These are phyloP conservation scores for Tipula vernalis DNA, from an alignment of 2,888 invertebrate genomes.

Conservation along the genomic window DNA sequence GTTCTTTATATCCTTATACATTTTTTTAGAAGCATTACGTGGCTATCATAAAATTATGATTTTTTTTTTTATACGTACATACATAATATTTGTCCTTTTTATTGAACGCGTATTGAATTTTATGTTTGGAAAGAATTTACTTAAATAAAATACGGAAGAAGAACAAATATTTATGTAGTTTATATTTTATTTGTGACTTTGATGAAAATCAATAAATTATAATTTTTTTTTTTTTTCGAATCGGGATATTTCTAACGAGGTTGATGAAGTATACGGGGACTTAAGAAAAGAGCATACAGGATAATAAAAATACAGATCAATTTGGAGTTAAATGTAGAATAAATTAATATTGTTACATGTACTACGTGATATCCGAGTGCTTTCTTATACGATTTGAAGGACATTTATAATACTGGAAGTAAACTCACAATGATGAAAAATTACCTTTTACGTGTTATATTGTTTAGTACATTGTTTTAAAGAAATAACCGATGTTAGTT, in stretches of 20 bases:
- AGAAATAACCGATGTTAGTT: no score
- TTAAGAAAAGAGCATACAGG: neutral
- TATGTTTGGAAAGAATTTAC: conserved; percentile 1
- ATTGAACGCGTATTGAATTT: conserved; percentile 10
- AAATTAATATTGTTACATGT: neutral
- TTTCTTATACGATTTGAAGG: no score
- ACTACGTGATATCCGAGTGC: neutral
- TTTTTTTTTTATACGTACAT: neutral
- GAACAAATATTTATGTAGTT: neutral
- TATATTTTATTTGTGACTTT: neutral
- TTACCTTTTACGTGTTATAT: no score
- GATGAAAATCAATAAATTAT: neutral
- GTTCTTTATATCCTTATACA: neutral
- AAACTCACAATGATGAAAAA: no score
- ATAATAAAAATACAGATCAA: neutral
- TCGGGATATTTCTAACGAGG: neutral
- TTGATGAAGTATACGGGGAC: neutral
- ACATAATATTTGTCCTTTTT: neutral
- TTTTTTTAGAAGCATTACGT: neutral
- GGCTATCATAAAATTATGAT: conserved; percentile 8
- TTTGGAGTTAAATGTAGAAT: neutral
- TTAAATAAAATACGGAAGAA: neutral
- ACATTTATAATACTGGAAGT: no score
- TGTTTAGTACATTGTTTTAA: no score
- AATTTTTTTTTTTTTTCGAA: neutral